Conservation (phyloP, 2,113 vertebrate genomes). For the Nothocercus julius region DNA sequence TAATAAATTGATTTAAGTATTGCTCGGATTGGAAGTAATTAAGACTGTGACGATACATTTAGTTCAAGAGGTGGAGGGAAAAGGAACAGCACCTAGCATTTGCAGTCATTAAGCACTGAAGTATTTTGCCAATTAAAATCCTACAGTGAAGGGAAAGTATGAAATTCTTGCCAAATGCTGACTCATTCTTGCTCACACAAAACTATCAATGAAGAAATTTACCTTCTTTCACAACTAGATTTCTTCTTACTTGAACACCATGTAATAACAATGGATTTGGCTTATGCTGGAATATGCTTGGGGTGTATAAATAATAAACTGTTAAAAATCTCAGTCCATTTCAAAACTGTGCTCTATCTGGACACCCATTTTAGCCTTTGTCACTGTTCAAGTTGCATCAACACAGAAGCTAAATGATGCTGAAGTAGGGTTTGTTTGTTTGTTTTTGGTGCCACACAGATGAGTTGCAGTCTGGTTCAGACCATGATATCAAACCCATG, state of each 20-base stretch:
- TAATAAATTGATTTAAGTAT: neutral
- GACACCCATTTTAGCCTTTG: neutral
- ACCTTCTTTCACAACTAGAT: neutral
- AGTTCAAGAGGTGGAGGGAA: neutral
- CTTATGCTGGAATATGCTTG: neutral
- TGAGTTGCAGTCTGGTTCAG: neutral
- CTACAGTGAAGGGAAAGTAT: neutral
- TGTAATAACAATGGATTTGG: neutral
- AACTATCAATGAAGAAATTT: neutral
- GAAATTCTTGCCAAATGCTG: neutral
- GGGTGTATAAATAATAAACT: neutral
- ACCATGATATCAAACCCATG: neutral
- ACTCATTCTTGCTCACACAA: conserved; percentile 5
- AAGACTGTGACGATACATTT: neutral
- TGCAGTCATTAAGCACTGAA: conserved; percentile 9
- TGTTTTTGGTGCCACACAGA: too few species aligned
- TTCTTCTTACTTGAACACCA: neutral
- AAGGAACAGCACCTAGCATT: neutral
- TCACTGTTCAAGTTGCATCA: neutral
- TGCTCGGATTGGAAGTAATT: conserved; percentile 5
- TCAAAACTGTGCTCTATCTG: neutral
- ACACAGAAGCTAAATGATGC: rapidly evolving
- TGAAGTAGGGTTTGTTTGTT: neutral
- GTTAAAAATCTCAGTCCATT: neutral
- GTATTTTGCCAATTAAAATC: conserved; percentile 46